Evolutionary conservation across 2,113 vertebrate genomes (phyloP), one percentile per base, ranked within the genome.

Genomic region (Rhinolophus sinicus): DNA sequence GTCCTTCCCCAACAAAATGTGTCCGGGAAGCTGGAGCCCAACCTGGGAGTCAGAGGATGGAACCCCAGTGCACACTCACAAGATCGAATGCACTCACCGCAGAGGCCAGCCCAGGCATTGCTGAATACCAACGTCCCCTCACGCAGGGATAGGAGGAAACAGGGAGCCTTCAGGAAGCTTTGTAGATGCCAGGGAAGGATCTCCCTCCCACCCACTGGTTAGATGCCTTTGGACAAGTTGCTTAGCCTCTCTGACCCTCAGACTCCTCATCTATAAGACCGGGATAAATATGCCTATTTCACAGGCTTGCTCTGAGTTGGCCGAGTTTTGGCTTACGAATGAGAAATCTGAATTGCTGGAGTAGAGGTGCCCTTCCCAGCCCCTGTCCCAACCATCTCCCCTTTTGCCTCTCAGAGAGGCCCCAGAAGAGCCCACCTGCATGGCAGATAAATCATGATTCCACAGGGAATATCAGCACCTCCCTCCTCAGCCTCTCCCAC

Each of bases 391-490:
- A 24, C 21, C 56, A 52, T 54, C 64, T 77, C 26, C 67, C 70
- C 77, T 94, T 90, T 47, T 0, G 11, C 93, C 58, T 80, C 64
- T 65, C 44, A 52, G 69, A 62, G 95, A 96, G 96, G 96, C 96
- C 96, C 93, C 86, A 15, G 64, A 4, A 35, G 78, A 92, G 92
- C 96, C 96, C 97, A 97, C 97, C 97, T 97, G 97, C 91, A 89
- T 0, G 5, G 93, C 91, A 97, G 97, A 98, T 98, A 97, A 98
- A 98, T 97, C 97, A 97, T 97, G 96, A 97, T 96, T 96, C 94
- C 93, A 62, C 65, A 30, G 73, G 94, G 95, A 95, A 97, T 97
- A 91, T 96, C 30, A 19, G 95, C 85, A 88, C 93, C 93, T 96
- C 97, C 96, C 95, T 97, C 89, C 92, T 47, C 16, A 0, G 91